Evolutionary conservation across 1,140 invertebrate species (phyloP), one percentile per base, ranked within the genome.

Genomic region (Colletes gigas): DNA sequence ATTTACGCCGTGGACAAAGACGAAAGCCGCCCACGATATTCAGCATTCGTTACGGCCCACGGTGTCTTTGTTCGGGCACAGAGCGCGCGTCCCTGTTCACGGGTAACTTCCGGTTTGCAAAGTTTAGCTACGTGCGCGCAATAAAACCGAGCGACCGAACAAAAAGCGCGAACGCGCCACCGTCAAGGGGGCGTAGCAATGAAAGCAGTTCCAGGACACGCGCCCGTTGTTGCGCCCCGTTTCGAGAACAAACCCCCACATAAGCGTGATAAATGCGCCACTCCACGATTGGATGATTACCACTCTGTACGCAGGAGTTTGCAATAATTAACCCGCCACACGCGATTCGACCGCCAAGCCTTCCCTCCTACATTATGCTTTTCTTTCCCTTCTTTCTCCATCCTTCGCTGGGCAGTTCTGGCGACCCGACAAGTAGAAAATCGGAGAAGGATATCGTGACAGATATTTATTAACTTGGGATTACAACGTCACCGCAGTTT

Each of bases 271-370:
- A 63, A 83, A 76, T 19, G 75, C 47, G 57, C 60, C 73, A 72
- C 78, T 77, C 79, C 65, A 47, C 50, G 44, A 82, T 78, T 65
- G 66, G 69, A 82, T 84, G 74, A 86, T 86, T 75, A 57, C 68
- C 79, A 30, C 57, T 66, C 74, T 78, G 82, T 82, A 82, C 65
- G 66, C 59, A 47, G 17, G 41, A 62, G 69, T 66, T 77, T 12
- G 65, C 15, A 21, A 78, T 85, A 85, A 85, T 78, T 81, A 70
- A 81, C 73, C 75, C 63, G 19, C 54, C 44, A 47, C 71, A 75
- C 71, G 70, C 71, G 30, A 75, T 67, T 67, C 71, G 47, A 15
- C 47, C 59, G 39, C 54, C 9, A 41, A 5, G 1, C 73, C 30
- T 71, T 50, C 55, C 30, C 8, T 12, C 10, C 10, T 50, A 9